A percentile compares a stretch with the other conserved stretches of the same genome.
Conservation (phyloP, 2,888 invertebrate genomes). For the Rotaria socialis region DNA sequence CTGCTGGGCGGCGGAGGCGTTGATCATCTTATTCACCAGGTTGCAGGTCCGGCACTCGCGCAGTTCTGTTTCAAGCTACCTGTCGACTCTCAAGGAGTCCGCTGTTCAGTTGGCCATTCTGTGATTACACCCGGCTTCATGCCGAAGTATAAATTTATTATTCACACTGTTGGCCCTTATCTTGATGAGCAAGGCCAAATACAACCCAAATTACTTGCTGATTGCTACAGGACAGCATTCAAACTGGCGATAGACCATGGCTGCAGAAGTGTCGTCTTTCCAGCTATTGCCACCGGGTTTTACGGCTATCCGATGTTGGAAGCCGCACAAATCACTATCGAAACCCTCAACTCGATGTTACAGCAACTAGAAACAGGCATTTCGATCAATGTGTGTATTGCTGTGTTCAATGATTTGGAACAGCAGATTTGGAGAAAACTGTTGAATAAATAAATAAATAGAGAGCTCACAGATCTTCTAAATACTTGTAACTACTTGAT, state of each 20-base stretch:
- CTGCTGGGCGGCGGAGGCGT: background rate
- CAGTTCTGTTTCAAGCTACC: background rate
- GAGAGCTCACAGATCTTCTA: no score
- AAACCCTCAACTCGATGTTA: background rate
- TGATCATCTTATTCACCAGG: background rate
- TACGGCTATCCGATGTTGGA: background rate
- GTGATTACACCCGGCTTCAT: background rate
- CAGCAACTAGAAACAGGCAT: background rate
- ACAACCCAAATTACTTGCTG: background rate
- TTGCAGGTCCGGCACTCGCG: background rate
- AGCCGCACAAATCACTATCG: background rate
- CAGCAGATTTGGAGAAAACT: background rate
- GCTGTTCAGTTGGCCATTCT: background rate
- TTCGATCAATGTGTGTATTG: background rate
- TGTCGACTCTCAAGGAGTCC: background rate
- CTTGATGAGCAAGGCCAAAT: background rate
- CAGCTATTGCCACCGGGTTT: background rate
- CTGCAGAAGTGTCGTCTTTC: background rate
- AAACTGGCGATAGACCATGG: background rate
- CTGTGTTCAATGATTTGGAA: conserved; percentile 12
- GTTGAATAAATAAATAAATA: background rate
- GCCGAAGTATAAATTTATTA: background rate
- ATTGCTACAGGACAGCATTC: background rate
- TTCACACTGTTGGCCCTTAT: conserved; percentile 12
- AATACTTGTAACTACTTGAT: no score